Base-by-base conservation (phyloP, 2,113 vertebrate genomes). In the Orcinus orca region DNA sequence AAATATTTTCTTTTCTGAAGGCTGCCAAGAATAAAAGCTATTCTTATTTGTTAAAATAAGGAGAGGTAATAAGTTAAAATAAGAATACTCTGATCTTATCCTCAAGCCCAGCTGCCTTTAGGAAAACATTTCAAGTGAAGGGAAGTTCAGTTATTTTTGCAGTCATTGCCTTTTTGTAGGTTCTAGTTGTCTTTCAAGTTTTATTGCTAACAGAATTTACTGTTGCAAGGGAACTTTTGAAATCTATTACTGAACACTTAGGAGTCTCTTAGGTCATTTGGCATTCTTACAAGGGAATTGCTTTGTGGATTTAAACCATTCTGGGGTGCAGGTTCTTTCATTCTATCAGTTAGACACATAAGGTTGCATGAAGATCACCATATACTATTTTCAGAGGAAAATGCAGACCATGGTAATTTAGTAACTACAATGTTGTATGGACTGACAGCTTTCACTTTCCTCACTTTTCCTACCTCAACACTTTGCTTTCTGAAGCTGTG, bases 41-140 rank as follows among this genome's bases (percentile, higher is more conserved):
- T 87, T 97, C 67, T 96, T 62, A 83, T 93, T 86, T 97, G 55
- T 97, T 97, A 82, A 96, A 96, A 92, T 92, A 83, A 95, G 76
- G 71, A 93, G 89, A 94, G 31, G 26, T 80, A 87, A 76, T 92
- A 87, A 85, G 77, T 84, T 96, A 77, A 94, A 93, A 92, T 96
- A 96, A 96, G 92, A 92, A 71, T 38, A 10, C 3, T 73, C 63
- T 73, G 81, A 93, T 71, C 85, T 86, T 90, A 55, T 76, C 88
- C 23, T 87, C 6, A n/a, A 80, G 82, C 38, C 25, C 36, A 76
- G 7, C 15, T 50, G 7, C 26, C n/a, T 93, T 11, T 60, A 68
- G 60, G 58, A 91, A 92, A 77, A 26, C 15, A 68, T 20, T 55
- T 67, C 73, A 88, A 68, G 47, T 31, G 47, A 90, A 63, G 53